phyloP scores from a whole-genome alignment of 2,797 vertebrate genomes.

The Champsocephalus esox region DNA sequence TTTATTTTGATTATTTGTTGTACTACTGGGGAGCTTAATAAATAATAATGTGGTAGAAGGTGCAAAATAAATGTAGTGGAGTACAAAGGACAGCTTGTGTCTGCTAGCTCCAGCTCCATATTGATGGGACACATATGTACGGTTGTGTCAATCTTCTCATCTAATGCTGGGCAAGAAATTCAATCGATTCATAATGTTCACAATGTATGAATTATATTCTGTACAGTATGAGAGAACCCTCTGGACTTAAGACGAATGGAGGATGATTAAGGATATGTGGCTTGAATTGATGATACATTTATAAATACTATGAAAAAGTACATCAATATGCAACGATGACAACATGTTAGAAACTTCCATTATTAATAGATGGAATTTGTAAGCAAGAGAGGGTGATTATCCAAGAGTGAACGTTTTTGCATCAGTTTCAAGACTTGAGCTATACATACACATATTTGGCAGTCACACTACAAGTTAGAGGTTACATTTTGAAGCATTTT shows the following conservation, averaged over 20 bases:
- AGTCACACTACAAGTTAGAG: constrained; percentile 7
- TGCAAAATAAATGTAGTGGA: too few relatives aligned
- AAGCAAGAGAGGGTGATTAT: neutral
- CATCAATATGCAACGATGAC: neutral
- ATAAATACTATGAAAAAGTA: too few relatives aligned
- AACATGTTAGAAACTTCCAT: neutral
- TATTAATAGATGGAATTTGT: neutral
- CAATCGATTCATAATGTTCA: neutral
- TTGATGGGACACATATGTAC: too few relatives aligned
- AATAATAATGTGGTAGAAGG: too few relatives aligned
- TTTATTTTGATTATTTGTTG: too few relatives aligned
- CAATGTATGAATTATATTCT: neutral
- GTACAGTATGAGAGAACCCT: too few relatives aligned
- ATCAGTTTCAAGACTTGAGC: neutral
- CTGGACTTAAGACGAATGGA: neutral
- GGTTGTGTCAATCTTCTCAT: neutral
- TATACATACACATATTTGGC: neutral
- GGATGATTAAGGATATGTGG: neutral
- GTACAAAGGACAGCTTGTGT: too few relatives aligned
- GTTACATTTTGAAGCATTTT: neutral
- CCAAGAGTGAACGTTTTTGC: neutral
- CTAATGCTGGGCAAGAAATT: neutral
- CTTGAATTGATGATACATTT: neutral
- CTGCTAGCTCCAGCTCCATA: too few relatives aligned
- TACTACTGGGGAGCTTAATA: too few relatives aligned